These are phyloP conservation scores for Sturnus vulgaris DNA, from an alignment of 2,113 vertebrate genomes.

Conservation along the genomic window DNA sequence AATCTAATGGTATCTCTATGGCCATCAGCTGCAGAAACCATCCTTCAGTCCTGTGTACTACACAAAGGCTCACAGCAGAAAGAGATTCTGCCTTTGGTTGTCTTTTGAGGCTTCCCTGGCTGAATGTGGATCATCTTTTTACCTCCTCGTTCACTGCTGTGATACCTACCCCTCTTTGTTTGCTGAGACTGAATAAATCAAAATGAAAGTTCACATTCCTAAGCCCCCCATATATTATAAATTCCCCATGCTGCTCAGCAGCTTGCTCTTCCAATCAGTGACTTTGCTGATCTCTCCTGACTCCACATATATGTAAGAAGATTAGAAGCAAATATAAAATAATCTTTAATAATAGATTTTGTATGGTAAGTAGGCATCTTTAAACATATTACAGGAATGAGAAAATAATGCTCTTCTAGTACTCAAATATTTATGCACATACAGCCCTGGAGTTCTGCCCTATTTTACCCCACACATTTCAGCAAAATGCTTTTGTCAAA, in stretches of 20 bases:
- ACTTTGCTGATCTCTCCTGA: constrained; percentile 19
- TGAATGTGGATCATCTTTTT: background rate
- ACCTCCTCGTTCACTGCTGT: background rate
- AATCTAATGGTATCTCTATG: background rate
- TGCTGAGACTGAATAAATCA: constrained; percentile 10
- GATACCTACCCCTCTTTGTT: background rate
- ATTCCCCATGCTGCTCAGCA: background rate
- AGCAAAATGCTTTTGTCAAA: background rate
- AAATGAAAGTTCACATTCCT: constrained; percentile 14
- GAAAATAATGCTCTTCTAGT: background rate
- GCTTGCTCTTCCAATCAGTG: background rate
- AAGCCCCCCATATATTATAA: background rate
- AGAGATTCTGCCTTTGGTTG: background rate
- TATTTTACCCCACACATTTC: background rate
- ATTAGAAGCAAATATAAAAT: constrained; percentile 17
- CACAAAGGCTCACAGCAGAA: background rate
- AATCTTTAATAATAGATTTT: constrained; percentile 9
- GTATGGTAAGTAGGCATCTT: background rate
- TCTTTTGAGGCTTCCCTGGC: background rate
- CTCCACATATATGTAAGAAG: constrained; percentile 21
- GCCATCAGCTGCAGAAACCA: background rate
- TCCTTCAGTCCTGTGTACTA: rapidly evolving
- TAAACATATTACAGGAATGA: background rate
- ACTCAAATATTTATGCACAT: constrained; percentile 28
- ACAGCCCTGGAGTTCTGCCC: background rate